Conservation (phyloP, 2,888 invertebrate genomes). For the Coleophora flavipennella region DNA sequence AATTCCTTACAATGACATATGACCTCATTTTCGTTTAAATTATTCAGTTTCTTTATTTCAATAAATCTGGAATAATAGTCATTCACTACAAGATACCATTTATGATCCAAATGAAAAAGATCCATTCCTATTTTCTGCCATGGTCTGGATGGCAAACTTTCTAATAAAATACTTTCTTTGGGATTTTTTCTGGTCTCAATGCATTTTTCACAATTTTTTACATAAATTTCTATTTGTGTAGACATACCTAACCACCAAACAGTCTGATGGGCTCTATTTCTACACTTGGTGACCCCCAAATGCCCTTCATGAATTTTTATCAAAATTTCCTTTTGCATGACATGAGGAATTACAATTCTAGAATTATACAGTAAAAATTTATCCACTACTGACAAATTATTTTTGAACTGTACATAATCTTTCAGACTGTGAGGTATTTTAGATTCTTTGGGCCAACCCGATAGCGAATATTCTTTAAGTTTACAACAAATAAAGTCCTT, state of each 20-base stretch:
- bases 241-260: slow-evolving; percentile 10
- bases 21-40: slow-evolving; percentile 1
- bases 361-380: background rate
- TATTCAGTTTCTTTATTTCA: slow-evolving; percentile 2
- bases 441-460: slow-evolving; percentile 1
- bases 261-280: slow-evolving; percentile 6
- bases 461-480: background rate
- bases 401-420: slow-evolving; percentile 3
- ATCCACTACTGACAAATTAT: slow-evolving; percentile 1
- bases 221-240: slow-evolving; percentile 1
- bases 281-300: slow-evolving; percentile 8
- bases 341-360: slow-evolving; percentile 1
- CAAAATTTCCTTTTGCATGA: slow-evolving; percentile 4
- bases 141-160: slow-evolving; percentile 1
- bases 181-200: background rate
- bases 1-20: slow-evolving; percentile 3
- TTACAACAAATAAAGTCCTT: background rate
- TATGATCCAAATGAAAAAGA: slow-evolving; percentile 4
- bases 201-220: background rate
- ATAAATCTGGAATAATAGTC: slow-evolving; percentile 10
- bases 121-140: slow-evolving; percentile 9
- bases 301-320: slow-evolving; percentile 7
- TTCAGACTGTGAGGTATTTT: background rate
- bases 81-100: slow-evolving; percentile 6
- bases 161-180: background rate